These are phyloP conservation scores for Eurystomus gularis DNA, from an alignment of 2,113 vertebrate genomes.

Conservation along the genomic window DNA sequence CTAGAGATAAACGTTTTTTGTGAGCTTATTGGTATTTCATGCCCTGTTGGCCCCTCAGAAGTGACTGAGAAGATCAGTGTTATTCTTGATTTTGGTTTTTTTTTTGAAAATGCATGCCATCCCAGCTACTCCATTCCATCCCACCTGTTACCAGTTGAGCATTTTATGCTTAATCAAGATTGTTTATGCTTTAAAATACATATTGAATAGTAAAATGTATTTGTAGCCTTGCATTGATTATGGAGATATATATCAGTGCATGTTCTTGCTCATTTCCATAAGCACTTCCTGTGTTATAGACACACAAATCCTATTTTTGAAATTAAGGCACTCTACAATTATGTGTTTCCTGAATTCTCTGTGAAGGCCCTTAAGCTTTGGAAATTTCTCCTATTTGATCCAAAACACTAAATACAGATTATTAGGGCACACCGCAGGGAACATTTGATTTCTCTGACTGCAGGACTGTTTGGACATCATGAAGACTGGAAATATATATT, in stretches of 20 bases:
- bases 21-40: background rate
- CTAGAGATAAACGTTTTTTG: background rate
- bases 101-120: background rate
- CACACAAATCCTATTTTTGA: background rate
- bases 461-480: slow-evolving; percentile 2
- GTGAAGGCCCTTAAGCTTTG: background rate
- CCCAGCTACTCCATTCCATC: background rate
- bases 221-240: background rate
- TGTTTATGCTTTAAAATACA: background rate
- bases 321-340: background rate
- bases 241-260: background rate
- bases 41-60: background rate
- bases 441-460: background rate
- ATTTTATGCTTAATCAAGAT: background rate
- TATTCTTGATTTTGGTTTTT: background rate
- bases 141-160: background rate
- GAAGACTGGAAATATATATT: slow-evolving; percentile 14
- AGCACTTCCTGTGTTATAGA: slow-evolving; percentile 4
- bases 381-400: background rate
- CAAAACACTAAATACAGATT: background rate
- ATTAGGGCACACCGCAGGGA: background rate
- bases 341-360: background rate
- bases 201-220: background rate
- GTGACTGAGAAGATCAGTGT: background rate
- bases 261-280: background rate